Evolutionary conservation across 2,113 vertebrate genomes (phyloP), one percentile per base, ranked within the genome.

Genomic region (Oryzias woworae): DNA sequence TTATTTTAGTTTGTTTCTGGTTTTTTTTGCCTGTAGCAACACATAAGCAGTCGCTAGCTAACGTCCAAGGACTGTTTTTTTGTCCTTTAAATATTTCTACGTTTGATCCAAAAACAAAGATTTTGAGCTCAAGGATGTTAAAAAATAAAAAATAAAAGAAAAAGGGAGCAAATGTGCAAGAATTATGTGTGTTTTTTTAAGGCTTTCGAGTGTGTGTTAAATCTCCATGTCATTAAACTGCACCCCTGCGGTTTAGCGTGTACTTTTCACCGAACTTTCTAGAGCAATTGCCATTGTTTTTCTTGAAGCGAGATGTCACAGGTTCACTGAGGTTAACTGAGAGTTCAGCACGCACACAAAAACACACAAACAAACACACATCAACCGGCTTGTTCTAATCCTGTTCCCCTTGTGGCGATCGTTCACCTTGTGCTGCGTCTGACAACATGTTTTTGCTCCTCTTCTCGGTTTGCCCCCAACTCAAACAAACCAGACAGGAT

Each of bases 301-400:
- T 65, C 48, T 65, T 58, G 28, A 51, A 56, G 47, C 47, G 54
- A 63, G 43, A 62, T 18, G 79, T 82, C 26, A 66, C 31, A 49
- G 59, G 69, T 66, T 13, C 69, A 58, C 50, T 8, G 58, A 59
- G 81, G 82, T 82, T 73, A 75, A 31, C 62, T 44, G 5, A 63
- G 66, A 62, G 73, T 75, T 87, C 59, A 81, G 14, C 53, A 44
- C 59, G 7, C 52, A 15, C 14, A 1, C 8, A 8, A 2, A 10
- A 2, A 36, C 36, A 36, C 36, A 36, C 36, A 20, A 20, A 12
- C 20, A 36, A 8, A 53, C 50, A 23, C 52, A 59, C 47, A 1
- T 1, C 22, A 41, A 58, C 43, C 46, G 28, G 31, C 31, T n/a
- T n/a, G 24, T 24, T 50, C 51, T 48, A 2, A 7, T 41, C 49